Evolutionary conservation across 2,888 invertebrate species (phyloP), one percentile per base, ranked within the genome.

Genomic region (Platypus cylindrus): DNA sequence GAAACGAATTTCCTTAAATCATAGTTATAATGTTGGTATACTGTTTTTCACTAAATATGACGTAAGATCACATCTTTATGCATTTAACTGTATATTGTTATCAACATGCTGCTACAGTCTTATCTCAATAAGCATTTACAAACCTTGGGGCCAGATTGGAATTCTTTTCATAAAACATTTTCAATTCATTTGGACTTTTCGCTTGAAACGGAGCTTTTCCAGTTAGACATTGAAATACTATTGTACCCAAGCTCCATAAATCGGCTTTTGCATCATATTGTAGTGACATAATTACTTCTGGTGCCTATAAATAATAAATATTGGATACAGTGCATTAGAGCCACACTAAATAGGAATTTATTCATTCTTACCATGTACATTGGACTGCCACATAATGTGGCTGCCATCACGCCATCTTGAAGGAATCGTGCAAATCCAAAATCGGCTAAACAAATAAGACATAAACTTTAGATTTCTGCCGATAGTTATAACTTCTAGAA

Each of bases 221-320:
- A 16, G 94, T 95, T 46, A 99, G 72, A 66, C 98, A 98, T 43
- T 62, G 62, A 42, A 57, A 61, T 39, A 98, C 87, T 51, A 99
- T 99, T 12, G 97, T 98, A 34, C 98, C 98, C 50, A 98, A 71
- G 47, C 95, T 95, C 97, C 98, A 98, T 38, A 98, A 73, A 67
- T 98, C 98, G 7, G 98, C 98, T 69, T 98, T 98, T 34, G 94
- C 95, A 64, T 94, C 94, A 59, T 98, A 98, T 57, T 95, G 90
- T 43, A 91, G 66, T 2, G 95, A 95, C 95, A 98, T 97, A 53
- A 98, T 98, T 34, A 98, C 95, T 70, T 97, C 95, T 1, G 95
- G 95, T 20, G 95, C 95, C 89, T 83, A 59, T 31, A 61, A 54
- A 17, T 8, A 25, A 5, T 11, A 25, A 25, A 9, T 25, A 25